A percentile compares a stretch with the other conserved stretches of the same genome.
These are phyloP conservation scores for Troides helena DNA, from an alignment of 2,888 invertebrate genomes.

Conservation along the genomic window DNA sequence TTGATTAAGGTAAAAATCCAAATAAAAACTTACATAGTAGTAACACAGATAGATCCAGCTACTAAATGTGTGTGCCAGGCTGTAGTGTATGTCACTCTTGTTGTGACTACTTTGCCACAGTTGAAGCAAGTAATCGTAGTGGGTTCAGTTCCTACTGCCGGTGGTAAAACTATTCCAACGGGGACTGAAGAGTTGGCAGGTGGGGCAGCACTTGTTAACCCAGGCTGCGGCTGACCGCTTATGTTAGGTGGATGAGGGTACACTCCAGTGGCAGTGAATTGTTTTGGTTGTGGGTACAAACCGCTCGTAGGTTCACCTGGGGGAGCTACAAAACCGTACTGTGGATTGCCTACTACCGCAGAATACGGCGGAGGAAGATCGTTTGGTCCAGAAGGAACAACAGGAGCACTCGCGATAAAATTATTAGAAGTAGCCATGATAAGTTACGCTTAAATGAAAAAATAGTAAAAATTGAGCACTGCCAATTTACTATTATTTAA, in stretches of 20 bases:
- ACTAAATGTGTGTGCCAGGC: constrained; percentile 76
- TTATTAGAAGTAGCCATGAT: constrained; percentile 52
- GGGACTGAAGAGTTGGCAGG: constrained; percentile 51
- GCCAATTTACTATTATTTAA: background rate
- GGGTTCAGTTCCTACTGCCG: constrained; percentile 69
- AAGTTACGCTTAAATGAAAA: constrained; percentile 16
- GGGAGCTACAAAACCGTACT: constrained; percentile 62
- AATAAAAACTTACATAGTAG: constrained; percentile 65
- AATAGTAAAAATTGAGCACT: background rate
- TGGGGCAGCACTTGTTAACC: constrained; percentile 44
- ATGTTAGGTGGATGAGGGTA: constrained; percentile 66
- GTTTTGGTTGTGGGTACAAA: constrained; percentile 54
- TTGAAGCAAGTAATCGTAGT: constrained; percentile 71
- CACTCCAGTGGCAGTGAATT: constrained; percentile 66
- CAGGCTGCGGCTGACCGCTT: constrained; percentile 52
- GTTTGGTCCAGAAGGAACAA: constrained; percentile 51
- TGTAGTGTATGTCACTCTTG: constrained; percentile 72
- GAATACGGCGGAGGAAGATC: constrained; percentile 75
- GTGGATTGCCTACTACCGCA: constrained; percentile 66
- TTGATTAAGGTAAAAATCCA: background rate
- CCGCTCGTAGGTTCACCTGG: constrained; percentile 39
- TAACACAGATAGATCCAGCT: constrained; percentile 71
- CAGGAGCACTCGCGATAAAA: constrained; percentile 43
- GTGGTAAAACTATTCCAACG: constrained; percentile 62
- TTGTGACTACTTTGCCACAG: constrained; percentile 70